Conservation (phyloP, 1,140 invertebrate genomes). For the Dolichoris vasculosae region DNA sequence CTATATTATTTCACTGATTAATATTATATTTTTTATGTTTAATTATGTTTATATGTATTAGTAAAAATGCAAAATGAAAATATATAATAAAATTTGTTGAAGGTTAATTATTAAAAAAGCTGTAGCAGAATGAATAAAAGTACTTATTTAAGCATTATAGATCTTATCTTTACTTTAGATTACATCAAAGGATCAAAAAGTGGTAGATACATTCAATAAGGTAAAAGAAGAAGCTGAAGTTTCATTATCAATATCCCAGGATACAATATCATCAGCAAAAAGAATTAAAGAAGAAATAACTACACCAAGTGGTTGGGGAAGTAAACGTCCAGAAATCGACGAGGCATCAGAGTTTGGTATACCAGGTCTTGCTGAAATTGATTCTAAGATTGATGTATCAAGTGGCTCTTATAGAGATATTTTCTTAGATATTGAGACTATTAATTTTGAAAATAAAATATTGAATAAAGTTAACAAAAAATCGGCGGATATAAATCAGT, state of each 20-base stretch:
- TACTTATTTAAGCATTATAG: too few species aligned
- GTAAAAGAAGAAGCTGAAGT: constrained; percentile 26
- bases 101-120: too few species aligned
- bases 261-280: neutral
- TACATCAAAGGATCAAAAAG: constrained; percentile 23
- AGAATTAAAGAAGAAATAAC: constrained; percentile 31
- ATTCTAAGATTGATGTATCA: constrained; percentile 43
- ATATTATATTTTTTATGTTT: too few species aligned
- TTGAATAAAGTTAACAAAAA: constrained; percentile 39
- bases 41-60: too few species aligned
- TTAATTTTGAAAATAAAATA: constrained; percentile 47
- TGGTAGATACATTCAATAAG: neutral
- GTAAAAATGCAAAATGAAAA: too few species aligned
- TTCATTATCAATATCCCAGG: constrained; percentile 10
- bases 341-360: constrained; percentile 50
- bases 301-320: constrained; percentile 19
- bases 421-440: constrained; percentile 46
- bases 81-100: too few species aligned
- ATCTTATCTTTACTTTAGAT: neutral
- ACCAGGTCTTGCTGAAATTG: constrained; percentile 48
- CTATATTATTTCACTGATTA: too few species aligned
- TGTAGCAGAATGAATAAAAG: too few species aligned
- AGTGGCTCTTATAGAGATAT: constrained; percentile 36
- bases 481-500: neutral
- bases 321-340: constrained; percentile 23